Base-by-base conservation (phyloP, 2,113 vertebrate genomes). In the Tretioscincus oriximinensis region DNA sequence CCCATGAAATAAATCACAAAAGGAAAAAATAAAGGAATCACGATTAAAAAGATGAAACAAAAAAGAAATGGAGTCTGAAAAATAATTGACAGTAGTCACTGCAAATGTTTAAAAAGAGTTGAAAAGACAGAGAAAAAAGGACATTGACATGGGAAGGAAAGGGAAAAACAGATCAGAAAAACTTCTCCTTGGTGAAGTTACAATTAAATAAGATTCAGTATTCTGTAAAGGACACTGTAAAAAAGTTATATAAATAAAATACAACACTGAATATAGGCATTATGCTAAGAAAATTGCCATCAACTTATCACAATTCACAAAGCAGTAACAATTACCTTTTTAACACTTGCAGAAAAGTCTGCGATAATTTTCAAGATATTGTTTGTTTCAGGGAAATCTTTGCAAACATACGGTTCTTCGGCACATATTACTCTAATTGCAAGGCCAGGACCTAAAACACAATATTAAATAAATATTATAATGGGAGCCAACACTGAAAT, bases 361-460 rank as follows among this genome's bases (percentile, higher is more conserved):
- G 97, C 97, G 85, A 99, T 93, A 82, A 99, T 99, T 96, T 99
- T 99, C 89, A 99, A 91, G 87, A 99, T 97, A 93, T 99, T 99
- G 95, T 99, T 99, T 35, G 98, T 99, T 93, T 99, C 99, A 5
- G 98, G 96, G 70, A 98, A 99, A 89, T 99, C 99, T 93, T 99
- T 99, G 93, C 99, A 99, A 90, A 98, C 90, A 3, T 97, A 99
- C n/a, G 99, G 97, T 45, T 99, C 99, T 78, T 99, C 99, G 82
- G 99, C 97, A 95, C 99, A 99, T 92, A 99, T 99, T 84, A 99
- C 98, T 89, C 99, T 94, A 92, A 99, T 99, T 77, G 99, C 98
- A 86, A 99, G 93, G 66, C 99, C 99, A 35, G 99, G 99, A 89
- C 99, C 99, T 99, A 86, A 54, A 91, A 14, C 1, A 1, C 47